Base-by-base conservation (phyloP, 2,113 vertebrate species). In the Pogona vitticeps region DNA sequence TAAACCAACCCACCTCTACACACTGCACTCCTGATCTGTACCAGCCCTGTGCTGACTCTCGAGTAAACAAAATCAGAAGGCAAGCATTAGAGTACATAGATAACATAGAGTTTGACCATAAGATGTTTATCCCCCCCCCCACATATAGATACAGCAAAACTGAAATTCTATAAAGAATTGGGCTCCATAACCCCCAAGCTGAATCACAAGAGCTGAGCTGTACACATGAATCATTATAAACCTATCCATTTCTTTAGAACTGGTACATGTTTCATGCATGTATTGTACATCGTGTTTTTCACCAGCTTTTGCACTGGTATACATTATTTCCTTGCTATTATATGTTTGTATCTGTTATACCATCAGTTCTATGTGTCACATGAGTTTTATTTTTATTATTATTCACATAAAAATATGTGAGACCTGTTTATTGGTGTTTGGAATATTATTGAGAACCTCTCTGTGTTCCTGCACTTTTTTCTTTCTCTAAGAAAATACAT, bases 391-490 rank as follows among this genome's bases (percentile, higher is more conserved):
- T 58, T 72, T 56, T 2, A 38, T 73, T 61, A 70, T 59, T 75
- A 15, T 84, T 86, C 42, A 72, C 1, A 91, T 88, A 91, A 92
- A 95, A 94, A 93, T 95, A 93, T 89, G 92, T 92, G 86, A 92
- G 92, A 93, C 88, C 93, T 95, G 94, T 92, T 95, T 93, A 88
- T 91, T 90, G 88, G 93, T 93, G 90, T 95, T 93, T 92, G 86
- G 89, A 92, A 94, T 82, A 88, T 86, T 92, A 91, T 94, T 96
- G 92, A 65, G 59, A 94, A 96, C 94, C 96, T 96, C 90, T 94
- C 93, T 95, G 93, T 96, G 95, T 95, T 93, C 92, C 92, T 91
- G 90, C 92, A 93, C 88, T 89, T 93, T 91, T 94, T 68, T 52
- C 46, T 93, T 36, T 33, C 58, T 42, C 68, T 85, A 87, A 95